These are phyloP conservation scores for Hemichromis elongatus DNA, from an alignment of 2,113 vertebrate species.

Conservation along the genomic window DNA sequence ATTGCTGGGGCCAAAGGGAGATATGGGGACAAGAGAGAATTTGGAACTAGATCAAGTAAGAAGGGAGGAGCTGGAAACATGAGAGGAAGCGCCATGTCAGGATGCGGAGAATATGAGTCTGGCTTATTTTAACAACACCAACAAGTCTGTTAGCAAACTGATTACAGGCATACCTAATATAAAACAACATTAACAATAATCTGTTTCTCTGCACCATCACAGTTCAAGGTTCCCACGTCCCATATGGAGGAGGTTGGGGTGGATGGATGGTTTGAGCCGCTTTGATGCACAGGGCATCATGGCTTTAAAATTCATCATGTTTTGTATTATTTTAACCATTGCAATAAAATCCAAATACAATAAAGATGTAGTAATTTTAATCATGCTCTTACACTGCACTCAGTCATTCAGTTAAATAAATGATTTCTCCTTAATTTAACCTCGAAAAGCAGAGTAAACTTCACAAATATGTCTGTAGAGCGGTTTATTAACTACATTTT, in stretches of 20 bases:
- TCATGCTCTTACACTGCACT: background rate
- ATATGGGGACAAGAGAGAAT: constrained; percentile 6
- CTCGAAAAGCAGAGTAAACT: background rate
- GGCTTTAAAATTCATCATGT: background rate
- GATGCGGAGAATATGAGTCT: background rate
- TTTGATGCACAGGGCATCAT: background rate
- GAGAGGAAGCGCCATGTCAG: background rate
- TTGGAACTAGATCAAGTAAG: constrained; percentile 1
- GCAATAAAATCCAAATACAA: background rate
- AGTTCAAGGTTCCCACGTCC: background rate
- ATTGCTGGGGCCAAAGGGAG: constrained; percentile 31
- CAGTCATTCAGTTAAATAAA: background rate
- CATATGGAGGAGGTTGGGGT: background rate
- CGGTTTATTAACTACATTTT: background rate
- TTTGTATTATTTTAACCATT: background rate
- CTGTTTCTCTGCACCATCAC: background rate
- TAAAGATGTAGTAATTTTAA: background rate
- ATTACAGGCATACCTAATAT: background rate
- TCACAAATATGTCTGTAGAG: background rate
- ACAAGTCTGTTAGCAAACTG: background rate
- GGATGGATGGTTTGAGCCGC: background rate
- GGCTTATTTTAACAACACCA: background rate
- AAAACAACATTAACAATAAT: background rate
- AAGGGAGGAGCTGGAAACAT: background rate
- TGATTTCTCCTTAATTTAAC: background rate